These are phyloP conservation scores for Neolamprologus fasciatus DNA, from an alignment of 2,113 vertebrate genomes.

Conservation along the genomic window DNA sequence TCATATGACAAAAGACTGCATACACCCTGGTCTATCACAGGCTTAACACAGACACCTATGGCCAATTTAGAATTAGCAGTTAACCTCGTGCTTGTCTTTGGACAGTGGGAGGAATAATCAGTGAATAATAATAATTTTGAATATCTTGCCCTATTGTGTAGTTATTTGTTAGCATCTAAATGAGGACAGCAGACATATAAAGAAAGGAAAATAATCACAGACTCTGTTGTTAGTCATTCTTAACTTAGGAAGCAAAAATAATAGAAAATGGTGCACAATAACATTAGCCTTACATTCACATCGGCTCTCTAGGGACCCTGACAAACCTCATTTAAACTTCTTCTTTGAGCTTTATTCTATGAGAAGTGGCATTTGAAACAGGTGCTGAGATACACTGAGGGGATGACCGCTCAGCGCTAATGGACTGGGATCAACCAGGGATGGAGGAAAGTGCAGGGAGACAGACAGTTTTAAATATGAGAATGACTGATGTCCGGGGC, in stretches of 20 bases:
- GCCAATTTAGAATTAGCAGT: background rate
- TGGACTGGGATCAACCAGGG: background rate
- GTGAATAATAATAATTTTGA: background rate
- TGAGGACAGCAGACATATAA: background rate
- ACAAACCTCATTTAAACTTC: background rate
- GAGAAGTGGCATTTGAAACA: background rate
- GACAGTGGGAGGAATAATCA: background rate
- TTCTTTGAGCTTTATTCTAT: background rate
- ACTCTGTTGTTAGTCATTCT: background rate
- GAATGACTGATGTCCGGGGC: background rate
- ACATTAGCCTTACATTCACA: background rate
- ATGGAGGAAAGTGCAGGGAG: background rate
- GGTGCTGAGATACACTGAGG: constrained; percentile 1
- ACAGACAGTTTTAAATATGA: background rate
- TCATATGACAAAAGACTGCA: background rate
- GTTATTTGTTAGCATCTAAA: background rate
- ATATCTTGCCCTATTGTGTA: background rate
- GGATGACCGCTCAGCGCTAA: background rate
- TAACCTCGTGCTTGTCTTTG: background rate
- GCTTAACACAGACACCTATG: background rate
- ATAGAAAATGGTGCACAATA: background rate
- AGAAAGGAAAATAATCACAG: background rate
- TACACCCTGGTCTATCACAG: background rate
- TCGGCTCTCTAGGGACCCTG: background rate
- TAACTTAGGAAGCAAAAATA: background rate